A percentile compares a stretch with the other conserved stretches of the same genome.
phyloP scores from a whole-genome alignment of 2,888 invertebrate species.

The Phalera bucephala region DNA sequence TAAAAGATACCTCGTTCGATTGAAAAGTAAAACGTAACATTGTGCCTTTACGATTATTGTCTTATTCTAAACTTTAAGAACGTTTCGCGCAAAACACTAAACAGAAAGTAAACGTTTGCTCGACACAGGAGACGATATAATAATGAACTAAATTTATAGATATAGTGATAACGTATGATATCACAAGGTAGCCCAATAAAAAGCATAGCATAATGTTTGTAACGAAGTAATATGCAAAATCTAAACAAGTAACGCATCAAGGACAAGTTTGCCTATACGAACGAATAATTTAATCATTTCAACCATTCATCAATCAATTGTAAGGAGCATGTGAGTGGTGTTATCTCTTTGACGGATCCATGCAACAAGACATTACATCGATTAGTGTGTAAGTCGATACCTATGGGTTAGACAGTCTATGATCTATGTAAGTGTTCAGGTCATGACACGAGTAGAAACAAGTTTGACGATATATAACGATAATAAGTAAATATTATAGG shows the following conservation, averaged over 20 bases:
- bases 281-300: neutral
- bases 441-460: too few species aligned
- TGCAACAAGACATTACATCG: neutral
- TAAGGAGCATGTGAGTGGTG: neutral
- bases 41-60: conserved; percentile 18
- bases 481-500: too few species aligned
- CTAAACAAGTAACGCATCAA: conserved; percentile 6
- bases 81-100: conserved; percentile 27
- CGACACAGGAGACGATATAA: conserved; percentile 53
- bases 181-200: conserved; percentile 62
- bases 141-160: conserved; percentile 69
- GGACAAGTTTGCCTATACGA: neutral
- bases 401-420: too few species aligned
- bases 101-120: conserved; percentile 55
- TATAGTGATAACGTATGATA: conserved; percentile 72
- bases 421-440: too few species aligned
- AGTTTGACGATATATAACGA: too few species aligned
- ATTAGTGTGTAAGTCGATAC: too few species aligned
- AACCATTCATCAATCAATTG: neutral
- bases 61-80: conserved; percentile 1
- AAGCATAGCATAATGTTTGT: conserved; percentile 9
- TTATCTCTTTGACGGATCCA: neutral
- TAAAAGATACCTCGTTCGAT: conserved; percentile 49
- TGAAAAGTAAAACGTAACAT: conserved; percentile 64
- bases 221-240: conserved; percentile 16